These are phyloP conservation scores for Calephelis nemesis DNA, from an alignment of 1,140 invertebrate genomes.

Conservation along the genomic window DNA sequence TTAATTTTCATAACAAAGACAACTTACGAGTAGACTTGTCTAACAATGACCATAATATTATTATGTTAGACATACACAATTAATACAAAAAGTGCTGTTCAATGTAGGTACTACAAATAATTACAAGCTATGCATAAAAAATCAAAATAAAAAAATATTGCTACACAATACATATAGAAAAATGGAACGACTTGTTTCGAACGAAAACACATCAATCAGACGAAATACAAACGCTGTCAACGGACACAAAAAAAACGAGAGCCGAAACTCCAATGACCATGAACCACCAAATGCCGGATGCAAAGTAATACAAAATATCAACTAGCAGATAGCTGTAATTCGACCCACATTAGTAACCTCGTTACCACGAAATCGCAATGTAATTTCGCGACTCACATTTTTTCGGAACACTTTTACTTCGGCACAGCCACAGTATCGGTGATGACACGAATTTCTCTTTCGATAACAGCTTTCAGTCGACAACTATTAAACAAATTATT, in stretches of 20 bases:
- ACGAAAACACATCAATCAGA: conserved; percentile 7
- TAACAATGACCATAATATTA: too few species aligned
- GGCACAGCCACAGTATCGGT: conserved; percentile 60
- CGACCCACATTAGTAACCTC: conserved; percentile 72
- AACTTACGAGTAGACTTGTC: too few species aligned
- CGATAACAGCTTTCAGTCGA: conserved; percentile 42
- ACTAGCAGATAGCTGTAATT: conserved; percentile 72
- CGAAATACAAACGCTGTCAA: conserved; percentile 21
- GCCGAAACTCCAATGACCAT: conserved; percentile 50
- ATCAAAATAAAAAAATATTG: too few species aligned
- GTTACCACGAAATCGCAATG: conserved; percentile 76
- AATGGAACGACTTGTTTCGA: not conserved
- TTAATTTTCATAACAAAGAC: too few species aligned
- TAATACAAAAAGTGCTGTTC: too few species aligned
- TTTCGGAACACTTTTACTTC: conserved; percentile 78
- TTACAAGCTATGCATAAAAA: too few species aligned
- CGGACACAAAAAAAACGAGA: conserved; percentile 27
- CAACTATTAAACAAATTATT: not conserved
- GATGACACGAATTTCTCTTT: conserved; percentile 77
- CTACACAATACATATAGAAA: not conserved
- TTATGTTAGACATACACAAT: too few species aligned
- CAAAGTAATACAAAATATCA: conserved; percentile 55
- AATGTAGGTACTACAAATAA: too few species aligned
- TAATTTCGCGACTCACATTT: conserved; percentile 74
- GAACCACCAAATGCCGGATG: conserved; percentile 52